Evolutionary conservation across 2,888 invertebrate species (phyloP).

Genomic region (Gymnoscelis rufifasciata): DNA sequence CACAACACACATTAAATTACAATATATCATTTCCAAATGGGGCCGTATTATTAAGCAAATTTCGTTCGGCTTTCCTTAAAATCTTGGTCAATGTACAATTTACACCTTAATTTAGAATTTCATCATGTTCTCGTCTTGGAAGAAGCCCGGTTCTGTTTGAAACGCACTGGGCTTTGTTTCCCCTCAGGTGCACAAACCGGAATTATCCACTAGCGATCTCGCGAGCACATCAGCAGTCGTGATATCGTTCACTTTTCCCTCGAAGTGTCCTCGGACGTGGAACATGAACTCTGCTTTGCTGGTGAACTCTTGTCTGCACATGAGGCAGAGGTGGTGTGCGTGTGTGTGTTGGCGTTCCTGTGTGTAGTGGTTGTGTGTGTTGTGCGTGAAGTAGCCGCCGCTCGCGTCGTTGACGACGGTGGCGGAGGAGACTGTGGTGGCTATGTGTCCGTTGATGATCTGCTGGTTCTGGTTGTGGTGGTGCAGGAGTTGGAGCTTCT

Average conservation of each 20-base stretch:
- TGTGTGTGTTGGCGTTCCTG: slow-evolving; percentile 70
- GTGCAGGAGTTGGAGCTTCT: slow-evolving; percentile 68
- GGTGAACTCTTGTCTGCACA: slow-evolving; percentile 83
- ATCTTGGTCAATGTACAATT: slow-evolving; percentile 7
- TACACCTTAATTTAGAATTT: slow-evolving; percentile 48
- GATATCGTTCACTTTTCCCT: slow-evolving; percentile 75
- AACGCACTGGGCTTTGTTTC: slow-evolving; percentile 65
- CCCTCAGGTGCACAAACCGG: slow-evolving; percentile 78
- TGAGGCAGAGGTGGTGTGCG: slow-evolving; percentile 79
- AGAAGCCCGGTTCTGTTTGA: slow-evolving; percentile 60
- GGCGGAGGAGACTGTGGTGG: slow-evolving; percentile 66
- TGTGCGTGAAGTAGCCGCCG: slow-evolving; percentile 68
- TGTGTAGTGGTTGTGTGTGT: slow-evolving; percentile 69
- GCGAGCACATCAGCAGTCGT: slow-evolving; percentile 75
- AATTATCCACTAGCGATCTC: slow-evolving; percentile 74
- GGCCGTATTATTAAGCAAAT: not conserved
- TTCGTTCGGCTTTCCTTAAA: not conserved
- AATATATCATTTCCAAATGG: not conserved
- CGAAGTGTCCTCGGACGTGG: slow-evolving; percentile 83
- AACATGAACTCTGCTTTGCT: slow-evolving; percentile 84
- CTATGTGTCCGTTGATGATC: slow-evolving; percentile 67
- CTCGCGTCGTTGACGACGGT: slow-evolving; percentile 66
- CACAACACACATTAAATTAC: slow-evolving; percentile 16
- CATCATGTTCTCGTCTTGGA: slow-evolving; percentile 69
- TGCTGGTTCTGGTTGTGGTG: slow-evolving; percentile 75